Conservation (phyloP, 2,888 invertebrate species). For the Venustoraphidia nigricollis region DNA sequence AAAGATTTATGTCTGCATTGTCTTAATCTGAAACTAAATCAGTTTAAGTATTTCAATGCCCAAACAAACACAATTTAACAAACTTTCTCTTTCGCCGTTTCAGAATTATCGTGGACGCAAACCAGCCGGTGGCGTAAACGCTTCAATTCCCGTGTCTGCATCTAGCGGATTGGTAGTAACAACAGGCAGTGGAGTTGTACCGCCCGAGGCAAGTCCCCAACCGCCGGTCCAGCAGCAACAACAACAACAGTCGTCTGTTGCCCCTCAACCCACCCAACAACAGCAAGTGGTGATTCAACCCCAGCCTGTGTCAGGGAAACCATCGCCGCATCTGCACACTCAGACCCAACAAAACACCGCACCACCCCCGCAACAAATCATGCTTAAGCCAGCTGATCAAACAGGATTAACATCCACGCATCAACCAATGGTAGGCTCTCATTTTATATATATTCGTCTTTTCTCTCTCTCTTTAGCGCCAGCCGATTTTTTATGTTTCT, state of each 20-base stretch:
- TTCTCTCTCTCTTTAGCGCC: too few relatives aligned
- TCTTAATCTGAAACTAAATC: too few relatives aligned
- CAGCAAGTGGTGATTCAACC: background rate
- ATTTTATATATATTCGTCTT: background rate
- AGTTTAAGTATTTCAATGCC: too few relatives aligned
- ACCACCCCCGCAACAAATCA: constrained; percentile 20
- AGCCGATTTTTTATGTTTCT: too few relatives aligned
- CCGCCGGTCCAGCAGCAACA: background rate
- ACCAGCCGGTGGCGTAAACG: constrained; percentile 22
- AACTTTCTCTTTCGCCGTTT: constrained; percentile 12
- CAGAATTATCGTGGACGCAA: constrained; percentile 30
- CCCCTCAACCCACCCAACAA: constrained; percentile 5
- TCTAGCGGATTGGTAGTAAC: background rate
- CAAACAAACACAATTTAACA: too few relatives aligned
- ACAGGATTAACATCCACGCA: constrained; percentile 21
- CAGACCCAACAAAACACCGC: constrained; percentile 23
- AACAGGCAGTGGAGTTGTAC: constrained; percentile 1
- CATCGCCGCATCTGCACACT: constrained; percentile 16
- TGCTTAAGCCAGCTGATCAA: constrained; percentile 20
- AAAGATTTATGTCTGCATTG: too few relatives aligned
- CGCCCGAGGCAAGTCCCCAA: constrained; percentile 11
- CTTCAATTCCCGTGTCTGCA: constrained; percentile 15
- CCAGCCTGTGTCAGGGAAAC: constrained; percentile 9
- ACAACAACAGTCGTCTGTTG: background rate
- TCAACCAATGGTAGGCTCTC: constrained; percentile 26